phyloP scores from a whole-genome alignment of 1,140 invertebrate species.

The Gyrodactylus salaris region DNA sequence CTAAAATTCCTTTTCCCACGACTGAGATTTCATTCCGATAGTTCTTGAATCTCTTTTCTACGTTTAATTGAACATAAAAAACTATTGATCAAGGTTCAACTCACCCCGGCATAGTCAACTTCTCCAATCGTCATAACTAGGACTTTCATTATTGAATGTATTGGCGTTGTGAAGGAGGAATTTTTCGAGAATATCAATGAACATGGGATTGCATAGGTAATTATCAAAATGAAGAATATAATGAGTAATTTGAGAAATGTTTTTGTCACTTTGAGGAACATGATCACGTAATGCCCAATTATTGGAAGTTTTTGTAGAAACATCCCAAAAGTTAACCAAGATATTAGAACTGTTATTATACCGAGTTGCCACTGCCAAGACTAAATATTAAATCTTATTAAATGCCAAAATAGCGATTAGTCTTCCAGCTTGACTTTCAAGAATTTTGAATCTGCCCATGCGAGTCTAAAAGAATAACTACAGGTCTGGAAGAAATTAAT shows the following conservation, averaged over 20 bases:
- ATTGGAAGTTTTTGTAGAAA: neutral
- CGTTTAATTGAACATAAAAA: no score
- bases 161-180: neutral
- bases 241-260: neutral
- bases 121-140: neutral
- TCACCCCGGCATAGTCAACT: neutral
- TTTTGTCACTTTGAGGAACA: neutral
- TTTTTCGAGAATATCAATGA: neutral
- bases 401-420: no score
- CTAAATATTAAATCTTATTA: no score
- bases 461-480: no score
- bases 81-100: no score
- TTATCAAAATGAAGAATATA: neutral
- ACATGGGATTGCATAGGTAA: neutral
- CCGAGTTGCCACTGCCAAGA: neutral
- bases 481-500: no score
- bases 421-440: no score
- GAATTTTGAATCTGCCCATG: no score
- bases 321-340: neutral
- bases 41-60: no score
- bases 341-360: neutral
- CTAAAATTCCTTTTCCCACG: no score
- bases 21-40: no score
- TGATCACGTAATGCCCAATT: neutral
- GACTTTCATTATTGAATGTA: neutral